A percentile compares a stretch with the other conserved stretches of the same genome.
These are phyloP conservation scores for Tricholauxania praeusta DNA, from an alignment of 2,888 invertebrate species.

Conservation along the genomic window DNA sequence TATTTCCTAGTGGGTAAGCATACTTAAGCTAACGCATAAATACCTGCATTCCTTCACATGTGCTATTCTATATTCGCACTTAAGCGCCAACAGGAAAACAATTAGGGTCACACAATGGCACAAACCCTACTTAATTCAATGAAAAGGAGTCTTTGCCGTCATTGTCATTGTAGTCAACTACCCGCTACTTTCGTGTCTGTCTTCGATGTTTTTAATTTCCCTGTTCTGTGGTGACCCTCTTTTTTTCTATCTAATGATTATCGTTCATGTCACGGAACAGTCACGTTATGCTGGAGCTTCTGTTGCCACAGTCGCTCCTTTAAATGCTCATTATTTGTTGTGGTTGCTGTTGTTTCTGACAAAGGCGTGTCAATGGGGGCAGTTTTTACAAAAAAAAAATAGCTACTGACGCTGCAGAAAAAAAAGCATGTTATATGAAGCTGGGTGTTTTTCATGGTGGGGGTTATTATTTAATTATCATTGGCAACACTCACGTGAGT, in stretches of 20 bases:
- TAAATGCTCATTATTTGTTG: constrained; percentile 13
- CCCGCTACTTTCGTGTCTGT: not conserved
- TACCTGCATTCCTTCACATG: not conserved
- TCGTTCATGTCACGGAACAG: constrained; percentile 4
- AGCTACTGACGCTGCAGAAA: not conserved
- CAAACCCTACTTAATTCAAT: constrained; percentile 8
- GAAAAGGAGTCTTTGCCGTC: not conserved
- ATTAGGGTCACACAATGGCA: not conserved
- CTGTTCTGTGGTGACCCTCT: not conserved
- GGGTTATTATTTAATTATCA: constrained; percentile 29
- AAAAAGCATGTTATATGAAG: constrained; percentile 4
- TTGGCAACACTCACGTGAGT: constrained; percentile 24
- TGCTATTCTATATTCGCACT: not conserved
- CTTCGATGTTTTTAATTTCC: too few species aligned
- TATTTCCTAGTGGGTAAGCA: too few species aligned
- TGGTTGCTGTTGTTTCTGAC: not conserved
- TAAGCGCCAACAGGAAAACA: constrained; percentile 25
- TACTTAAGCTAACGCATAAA: not conserved
- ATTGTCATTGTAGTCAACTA: not conserved
- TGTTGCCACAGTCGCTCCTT: not conserved
- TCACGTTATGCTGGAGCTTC: constrained; percentile 6
- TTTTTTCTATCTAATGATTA: not conserved
- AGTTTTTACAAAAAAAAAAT: too few species aligned
- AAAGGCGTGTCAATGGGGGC: not conserved
- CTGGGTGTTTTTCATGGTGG: not conserved